These are phyloP conservation scores for Austrofundulus limnaeus DNA, from an alignment of 2,113 vertebrate species.

Conservation along the genomic window DNA sequence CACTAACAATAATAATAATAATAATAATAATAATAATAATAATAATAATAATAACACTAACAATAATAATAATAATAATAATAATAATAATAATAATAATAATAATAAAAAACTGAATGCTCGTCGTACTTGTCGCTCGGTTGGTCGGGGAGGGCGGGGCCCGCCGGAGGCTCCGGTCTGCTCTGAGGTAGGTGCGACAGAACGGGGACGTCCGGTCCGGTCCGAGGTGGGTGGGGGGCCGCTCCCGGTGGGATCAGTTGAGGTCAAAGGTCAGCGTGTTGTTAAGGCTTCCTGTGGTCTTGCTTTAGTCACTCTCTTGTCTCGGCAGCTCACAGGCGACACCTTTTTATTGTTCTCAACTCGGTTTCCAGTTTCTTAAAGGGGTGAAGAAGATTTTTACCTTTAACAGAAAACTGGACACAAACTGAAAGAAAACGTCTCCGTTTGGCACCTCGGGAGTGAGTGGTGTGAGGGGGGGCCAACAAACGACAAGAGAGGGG, in stretches of 20 bases:
- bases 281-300: conserved; percentile 87
- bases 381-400: conserved; percentile 64
- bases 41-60: no score
- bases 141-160: conserved; percentile 12
- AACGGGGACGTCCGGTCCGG: conserved; percentile 46
- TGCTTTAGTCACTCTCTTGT: conserved; percentile 47
- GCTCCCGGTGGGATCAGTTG: conserved; percentile 6
- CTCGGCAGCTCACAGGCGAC: conserved; percentile 40
- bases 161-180: conserved; percentile 59
- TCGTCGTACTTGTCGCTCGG: conserved; percentile 2
- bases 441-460: conserved; percentile 88
- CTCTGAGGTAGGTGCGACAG: conserved; percentile 74
- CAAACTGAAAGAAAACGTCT: conserved; percentile 68
- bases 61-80: background rate
- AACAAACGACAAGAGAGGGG: conserved; percentile 30
- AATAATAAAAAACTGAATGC: background rate
- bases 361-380: conserved; percentile 74
- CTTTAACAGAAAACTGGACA: conserved; percentile 35
- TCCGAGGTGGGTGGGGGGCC: conserved; percentile 14
- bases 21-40: no score
- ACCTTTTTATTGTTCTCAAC: conserved; percentile 45
- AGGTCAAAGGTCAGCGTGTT: conserved; percentile 58
- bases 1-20: background rate
- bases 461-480: conserved; percentile 47
- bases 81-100: background rate